phyloP scores from a whole-genome alignment of 2,797 vertebrate species.

The Semotilus atromaculatus region DNA sequence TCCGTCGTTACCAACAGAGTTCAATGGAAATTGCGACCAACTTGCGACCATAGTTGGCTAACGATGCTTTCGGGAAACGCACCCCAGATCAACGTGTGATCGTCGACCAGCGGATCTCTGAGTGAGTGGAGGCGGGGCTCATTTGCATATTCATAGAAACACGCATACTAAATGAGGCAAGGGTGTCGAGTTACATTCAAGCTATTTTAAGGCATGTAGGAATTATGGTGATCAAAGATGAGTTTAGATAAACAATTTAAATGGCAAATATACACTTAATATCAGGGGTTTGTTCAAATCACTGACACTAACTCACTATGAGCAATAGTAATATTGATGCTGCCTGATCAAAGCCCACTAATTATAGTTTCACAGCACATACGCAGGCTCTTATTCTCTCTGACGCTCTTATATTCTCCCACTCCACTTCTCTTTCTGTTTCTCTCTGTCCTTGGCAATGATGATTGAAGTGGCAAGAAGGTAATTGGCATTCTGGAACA shows the following conservation, averaged over 20 bases:
- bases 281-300: not conserved
- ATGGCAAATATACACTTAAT: not conserved
- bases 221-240: too few species aligned
- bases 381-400: slow-evolving; percentile 26
- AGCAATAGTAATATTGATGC: slow-evolving; percentile 1
- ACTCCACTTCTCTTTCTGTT: slow-evolving; percentile 16
- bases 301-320: not conserved
- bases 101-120: too few species aligned
- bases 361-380: not conserved
- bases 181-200: too few species aligned
- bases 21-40: too few species aligned
- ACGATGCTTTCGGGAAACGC: too few species aligned
- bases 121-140: too few species aligned
- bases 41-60: too few species aligned
- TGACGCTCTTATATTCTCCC: slow-evolving; percentile 33
- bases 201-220: too few species aligned
- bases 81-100: too few species aligned
- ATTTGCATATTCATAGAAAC: too few species aligned
- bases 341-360: not conserved
- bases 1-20: too few species aligned
- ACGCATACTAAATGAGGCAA: too few species aligned
- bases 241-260: not conserved
- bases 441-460: not conserved
- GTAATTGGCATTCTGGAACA: slow-evolving; percentile 65
- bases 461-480: slow-evolving; percentile 59